A percentile compares a stretch with the other conserved stretches of the same genome.
phyloP scores from a whole-genome alignment of 2,797 vertebrate species.

The Dermochelys coriacea region DNA sequence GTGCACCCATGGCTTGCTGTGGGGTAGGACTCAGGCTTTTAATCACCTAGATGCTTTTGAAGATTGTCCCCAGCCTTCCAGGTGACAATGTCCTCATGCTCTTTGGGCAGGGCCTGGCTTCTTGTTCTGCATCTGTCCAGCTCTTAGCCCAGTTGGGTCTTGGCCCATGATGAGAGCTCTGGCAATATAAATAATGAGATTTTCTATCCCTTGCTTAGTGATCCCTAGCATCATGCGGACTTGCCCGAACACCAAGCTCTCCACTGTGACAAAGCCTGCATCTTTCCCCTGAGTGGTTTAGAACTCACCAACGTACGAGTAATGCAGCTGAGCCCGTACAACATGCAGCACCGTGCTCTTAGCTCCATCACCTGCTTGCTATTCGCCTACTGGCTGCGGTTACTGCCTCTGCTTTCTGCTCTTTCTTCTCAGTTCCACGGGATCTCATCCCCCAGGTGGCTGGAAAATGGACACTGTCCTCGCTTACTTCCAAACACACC shows the following conservation, averaged over 20 bases:
- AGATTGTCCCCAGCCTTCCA: too few species aligned
- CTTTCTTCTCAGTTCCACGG: fast-evolving
- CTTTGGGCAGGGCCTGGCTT: not conserved
- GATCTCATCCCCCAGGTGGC: not conserved
- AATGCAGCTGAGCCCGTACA: not conserved
- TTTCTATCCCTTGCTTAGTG: not conserved
- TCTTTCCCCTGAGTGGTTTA: not conserved
- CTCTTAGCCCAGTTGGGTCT: too few species aligned
- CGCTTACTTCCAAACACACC: not conserved
- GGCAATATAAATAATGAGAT: not conserved
- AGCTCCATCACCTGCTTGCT: not conserved
- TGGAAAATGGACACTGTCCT: not conserved
- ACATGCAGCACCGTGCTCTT: not conserved
- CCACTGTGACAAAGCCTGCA: not conserved
- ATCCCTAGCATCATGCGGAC: too few species aligned
- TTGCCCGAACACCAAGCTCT: not conserved
- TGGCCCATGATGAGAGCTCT: not conserved
- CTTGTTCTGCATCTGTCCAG: not conserved
- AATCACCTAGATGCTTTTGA: too few species aligned
- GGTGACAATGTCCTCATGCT: not conserved
- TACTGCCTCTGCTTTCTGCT: not conserved
- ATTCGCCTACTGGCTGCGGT: not conserved
- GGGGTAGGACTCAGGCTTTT: too few species aligned
- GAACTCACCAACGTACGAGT: too few species aligned
- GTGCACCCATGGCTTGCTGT: not conserved